Evolutionary conservation across 2,113 vertebrate species (phyloP), one percentile per base, ranked within the genome.

Genomic region (Tetrao urogallus): DNA sequence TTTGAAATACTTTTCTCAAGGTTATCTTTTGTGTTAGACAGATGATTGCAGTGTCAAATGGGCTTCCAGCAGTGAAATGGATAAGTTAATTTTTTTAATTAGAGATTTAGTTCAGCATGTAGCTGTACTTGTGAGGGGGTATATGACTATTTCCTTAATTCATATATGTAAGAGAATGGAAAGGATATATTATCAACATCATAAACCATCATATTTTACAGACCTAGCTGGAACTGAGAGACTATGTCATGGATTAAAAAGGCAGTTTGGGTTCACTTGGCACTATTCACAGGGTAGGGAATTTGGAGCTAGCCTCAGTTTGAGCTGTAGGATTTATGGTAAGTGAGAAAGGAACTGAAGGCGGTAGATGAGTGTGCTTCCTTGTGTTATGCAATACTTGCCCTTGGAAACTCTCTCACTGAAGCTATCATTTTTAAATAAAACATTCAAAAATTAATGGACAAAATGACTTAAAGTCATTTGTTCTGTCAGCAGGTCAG

Each of bases 231-330:
- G 63, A 57, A 40, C 47, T 38, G 38, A 61, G 50, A 50, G 14
- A 86, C 42, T 71, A 64, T 32, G 84, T 92, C 48, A 65, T 57
- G 54, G 54, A 47, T 34, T 69, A 43, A 61, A 89, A 84, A 90
- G 47, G 74, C 40, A 65, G 38, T 65, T 61, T 85, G 71, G 32
- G 67, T 67, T 92, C 87, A 84, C 5, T 19, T 64, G 84, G 70
- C 84, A 72, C 57, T 82, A 25, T 52, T 84, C 43, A 34, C 34
- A 30, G 7, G 8, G 28, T 45, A 81, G 32, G 32, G 61, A 65
- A 82, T 57, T 82, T 61, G 66, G 34, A 95, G 52, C 54, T 93
- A 84, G 28, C 52, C 66, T 72, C 63, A 84, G 7, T 91, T 82
- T 78, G 65, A 75, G 61, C 81, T 82, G 74, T 19, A 34, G n/a